Evolutionary conservation across 1,140 invertebrate species (phyloP).

Genomic region (Brachionus asplanchnoidis): DNA sequence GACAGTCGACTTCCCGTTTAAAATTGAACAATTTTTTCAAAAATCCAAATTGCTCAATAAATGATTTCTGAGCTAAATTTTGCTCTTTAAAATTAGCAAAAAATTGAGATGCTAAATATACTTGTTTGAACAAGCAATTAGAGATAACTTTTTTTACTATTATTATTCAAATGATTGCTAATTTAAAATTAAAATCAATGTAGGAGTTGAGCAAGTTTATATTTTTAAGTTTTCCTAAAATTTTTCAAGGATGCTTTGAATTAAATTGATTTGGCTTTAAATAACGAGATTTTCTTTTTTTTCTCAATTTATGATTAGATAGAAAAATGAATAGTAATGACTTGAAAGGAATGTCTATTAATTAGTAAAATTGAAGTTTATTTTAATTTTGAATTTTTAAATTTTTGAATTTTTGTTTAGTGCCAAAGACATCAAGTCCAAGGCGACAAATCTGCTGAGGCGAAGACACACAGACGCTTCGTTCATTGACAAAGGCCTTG

Average conservation of each 20-base stretch:
- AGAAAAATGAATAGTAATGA: neutral
- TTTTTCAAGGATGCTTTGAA: neutral
- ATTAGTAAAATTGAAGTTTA: neutral
- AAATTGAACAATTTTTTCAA: too few species aligned
- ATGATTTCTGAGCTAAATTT: neutral
- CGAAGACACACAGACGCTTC: conserved; percentile 33
- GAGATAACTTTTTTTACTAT: neutral
- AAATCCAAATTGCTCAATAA: too few species aligned
- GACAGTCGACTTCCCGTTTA: too few species aligned
- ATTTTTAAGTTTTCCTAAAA: neutral
- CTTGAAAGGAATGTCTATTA: neutral
- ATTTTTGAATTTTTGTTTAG: neutral
- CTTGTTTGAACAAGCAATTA: neutral
- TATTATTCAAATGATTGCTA: neutral
- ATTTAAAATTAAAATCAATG: neutral
- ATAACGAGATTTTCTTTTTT: neutral
- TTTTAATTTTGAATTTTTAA: neutral
- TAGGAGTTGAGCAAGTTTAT: neutral
- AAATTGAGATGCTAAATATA: neutral
- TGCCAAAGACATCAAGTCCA: conserved; percentile 35
- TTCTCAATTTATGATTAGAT: neutral
- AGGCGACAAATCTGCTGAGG: conserved; percentile 18
- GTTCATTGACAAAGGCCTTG: conserved; percentile 13
- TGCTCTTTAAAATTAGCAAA: neutral
- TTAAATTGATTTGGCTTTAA: neutral